phyloP scores from a whole-genome alignment of 2,888 invertebrate species.

The Frankliniella intonsa region DNA sequence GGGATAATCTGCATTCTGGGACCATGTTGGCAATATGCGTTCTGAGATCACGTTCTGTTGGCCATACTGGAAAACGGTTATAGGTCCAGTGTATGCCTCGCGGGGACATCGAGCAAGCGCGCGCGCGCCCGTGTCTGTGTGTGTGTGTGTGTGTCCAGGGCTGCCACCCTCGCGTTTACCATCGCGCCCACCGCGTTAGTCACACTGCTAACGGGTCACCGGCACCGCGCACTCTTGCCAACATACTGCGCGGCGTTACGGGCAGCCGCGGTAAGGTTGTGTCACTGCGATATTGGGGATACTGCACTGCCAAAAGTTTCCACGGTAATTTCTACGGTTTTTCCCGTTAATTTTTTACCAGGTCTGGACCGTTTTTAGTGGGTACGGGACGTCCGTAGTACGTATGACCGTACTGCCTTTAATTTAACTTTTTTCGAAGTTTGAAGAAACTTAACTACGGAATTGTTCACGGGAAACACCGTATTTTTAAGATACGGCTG shows the following conservation, averaged over 20 bases:
- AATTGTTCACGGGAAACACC: too few relatives aligned
- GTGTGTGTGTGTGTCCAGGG: not conserved
- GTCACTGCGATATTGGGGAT: too few relatives aligned
- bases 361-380: too few relatives aligned
- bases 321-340: too few relatives aligned
- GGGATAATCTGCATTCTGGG: constrained; percentile 21
- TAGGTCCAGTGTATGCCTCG: constrained; percentile 18
- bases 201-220: constrained; percentile 8
- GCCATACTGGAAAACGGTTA: constrained; percentile 26
- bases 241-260: not conserved
- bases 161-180: not conserved
- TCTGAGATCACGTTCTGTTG: constrained; percentile 26
- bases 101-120: not conserved
- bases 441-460: too few relatives aligned
- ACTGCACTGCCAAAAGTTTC: too few relatives aligned
- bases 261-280: too few relatives aligned
- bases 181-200: constrained; percentile 3
- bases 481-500: too few relatives aligned
- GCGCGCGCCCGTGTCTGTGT: not conserved
- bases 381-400: too few relatives aligned
- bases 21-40: constrained; percentile 22
- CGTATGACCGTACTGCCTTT: too few relatives aligned
- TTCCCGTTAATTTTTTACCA: too few relatives aligned
- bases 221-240: not conserved
- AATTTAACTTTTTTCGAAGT: too few relatives aligned